A percentile compares a stretch with the other conserved stretches of the same genome.
Evolutionary conservation across 2,888 invertebrate species (phyloP).

Genomic region (Orgyia antiqua): DNA sequence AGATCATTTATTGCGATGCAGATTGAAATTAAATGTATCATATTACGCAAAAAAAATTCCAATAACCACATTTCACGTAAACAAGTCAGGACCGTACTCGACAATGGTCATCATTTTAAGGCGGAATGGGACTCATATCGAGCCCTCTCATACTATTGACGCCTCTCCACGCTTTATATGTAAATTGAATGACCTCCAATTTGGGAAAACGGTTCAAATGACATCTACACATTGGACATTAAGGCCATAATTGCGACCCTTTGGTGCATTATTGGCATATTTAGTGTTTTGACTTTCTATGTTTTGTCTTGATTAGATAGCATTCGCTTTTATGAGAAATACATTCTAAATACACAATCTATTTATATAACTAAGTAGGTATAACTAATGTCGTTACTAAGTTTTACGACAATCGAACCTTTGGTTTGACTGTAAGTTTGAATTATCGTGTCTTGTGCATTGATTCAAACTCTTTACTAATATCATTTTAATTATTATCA

Average conservation of each 20-base stretch:
- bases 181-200: constrained; percentile 68
- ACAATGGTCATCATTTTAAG: constrained; percentile 14
- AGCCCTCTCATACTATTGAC: constrained; percentile 49
- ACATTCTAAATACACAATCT: too few relatives aligned
- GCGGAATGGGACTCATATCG: constrained; percentile 24
- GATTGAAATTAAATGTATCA: too few relatives aligned
- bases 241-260: constrained; percentile 37
- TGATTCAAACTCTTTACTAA: too few relatives aligned
- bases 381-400: too few relatives aligned
- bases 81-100: constrained; percentile 12
- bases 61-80: constrained; percentile 14
- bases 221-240: constrained; percentile 48
- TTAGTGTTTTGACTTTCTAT: constrained; percentile 22
- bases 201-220: constrained; percentile 41
- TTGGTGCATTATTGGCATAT: constrained; percentile 33
- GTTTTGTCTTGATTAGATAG: too few relatives aligned
- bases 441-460: too few relatives aligned
- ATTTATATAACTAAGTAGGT: too few relatives aligned
- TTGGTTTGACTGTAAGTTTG: too few relatives aligned
- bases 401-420: too few relatives aligned
- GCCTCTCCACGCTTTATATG: constrained; percentile 58
- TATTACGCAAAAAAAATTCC: constrained; percentile 2
- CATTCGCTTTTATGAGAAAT: too few relatives aligned
- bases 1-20: too few relatives aligned
- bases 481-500: too few relatives aligned